Conservation (phyloP, 1,140 invertebrate species). For the Trichonephila inaurata region DNA sequence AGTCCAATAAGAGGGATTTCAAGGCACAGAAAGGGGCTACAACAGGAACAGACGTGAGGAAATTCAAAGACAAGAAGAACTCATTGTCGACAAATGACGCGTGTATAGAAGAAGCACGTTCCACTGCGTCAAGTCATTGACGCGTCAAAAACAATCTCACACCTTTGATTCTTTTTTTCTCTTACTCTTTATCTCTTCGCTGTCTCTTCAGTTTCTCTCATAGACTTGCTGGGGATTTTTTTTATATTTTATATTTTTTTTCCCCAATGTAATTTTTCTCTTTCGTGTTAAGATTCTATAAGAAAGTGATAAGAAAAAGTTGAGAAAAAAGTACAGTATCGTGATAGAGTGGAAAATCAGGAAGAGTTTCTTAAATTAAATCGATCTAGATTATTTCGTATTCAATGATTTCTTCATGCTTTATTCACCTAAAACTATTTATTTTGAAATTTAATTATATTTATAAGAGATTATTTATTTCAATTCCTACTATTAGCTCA, state of each 20-base stretch:
- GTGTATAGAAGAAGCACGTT: conserved; percentile 8
- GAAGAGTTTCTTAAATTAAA: not conserved
- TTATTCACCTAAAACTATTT: not conserved
- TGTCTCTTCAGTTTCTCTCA: not conserved
- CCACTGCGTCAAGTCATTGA: conserved; percentile 61
- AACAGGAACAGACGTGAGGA: not conserved
- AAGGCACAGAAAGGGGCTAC: not conserved
- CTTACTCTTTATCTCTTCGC: not conserved
- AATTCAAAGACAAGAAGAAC: conserved; percentile 24
- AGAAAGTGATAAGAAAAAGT: conserved; percentile 43
- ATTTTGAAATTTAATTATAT: too few species aligned
- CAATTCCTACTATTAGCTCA: too few species aligned
- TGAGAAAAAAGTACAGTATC: not conserved
- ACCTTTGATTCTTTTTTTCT: conserved; percentile 54
- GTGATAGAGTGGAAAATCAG: not conserved
- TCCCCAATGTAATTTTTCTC: not conserved
- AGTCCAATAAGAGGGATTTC: too few species aligned
- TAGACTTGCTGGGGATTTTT: conserved; percentile 4
- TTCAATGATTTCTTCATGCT: conserved; percentile 24
- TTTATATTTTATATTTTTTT: not conserved
- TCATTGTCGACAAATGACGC: conserved; percentile 33
- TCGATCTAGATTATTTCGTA: not conserved
- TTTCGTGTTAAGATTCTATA: not conserved
- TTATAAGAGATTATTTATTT: too few species aligned
- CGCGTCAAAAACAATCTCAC: conserved; percentile 72